A percentile compares a stretch with the other conserved stretches of the same genome.
Conservation (phyloP, 2,797 vertebrate species). For the Coregonus sp. region DNA sequence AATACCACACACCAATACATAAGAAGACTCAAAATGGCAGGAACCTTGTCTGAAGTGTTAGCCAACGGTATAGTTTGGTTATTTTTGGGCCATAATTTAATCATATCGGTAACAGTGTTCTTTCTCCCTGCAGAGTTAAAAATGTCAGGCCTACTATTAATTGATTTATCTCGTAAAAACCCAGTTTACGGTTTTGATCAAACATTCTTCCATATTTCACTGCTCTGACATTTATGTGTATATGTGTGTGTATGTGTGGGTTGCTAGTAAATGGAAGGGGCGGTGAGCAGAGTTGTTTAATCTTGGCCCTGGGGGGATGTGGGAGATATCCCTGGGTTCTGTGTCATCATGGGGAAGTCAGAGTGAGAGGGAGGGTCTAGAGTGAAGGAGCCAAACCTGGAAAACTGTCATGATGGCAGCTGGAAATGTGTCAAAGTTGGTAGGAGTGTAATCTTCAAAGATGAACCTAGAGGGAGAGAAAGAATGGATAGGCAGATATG, state of each 20-base stretch:
- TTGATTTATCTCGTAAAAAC: neutral
- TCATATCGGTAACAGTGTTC: neutral
- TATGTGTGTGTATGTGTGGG: slow-evolving; percentile 57
- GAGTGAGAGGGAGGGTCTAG: slow-evolving; percentile 39
- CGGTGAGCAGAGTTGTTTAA: slow-evolving; percentile 71
- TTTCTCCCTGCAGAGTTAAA: neutral
- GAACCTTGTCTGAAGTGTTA: no score
- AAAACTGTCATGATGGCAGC: slow-evolving; percentile 99
- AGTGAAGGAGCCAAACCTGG: slow-evolving; percentile 83
- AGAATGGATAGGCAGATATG: slow-evolving; percentile 4
- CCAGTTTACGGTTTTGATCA: no score
- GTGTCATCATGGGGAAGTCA: slow-evolving; percentile 58
- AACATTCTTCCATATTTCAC: slow-evolving; percentile 48
- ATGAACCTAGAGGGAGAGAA: slow-evolving; percentile 85
- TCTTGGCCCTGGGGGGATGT: slow-evolving; percentile 65
- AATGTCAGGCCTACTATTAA: neutral
- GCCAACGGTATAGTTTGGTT: no score
- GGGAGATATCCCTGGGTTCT: slow-evolving; percentile 74
- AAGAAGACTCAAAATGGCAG: no score
- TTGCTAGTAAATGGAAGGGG: slow-evolving; percentile 58
- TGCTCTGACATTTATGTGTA: slow-evolving; percentile 55
- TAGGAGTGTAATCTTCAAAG: slow-evolving; percentile 97
- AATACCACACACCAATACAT: neutral
- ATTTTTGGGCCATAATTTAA: neutral
- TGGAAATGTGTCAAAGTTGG: slow-evolving; percentile 98